Evolutionary conservation across 2,797 vertebrate species (phyloP).

Genomic region (Cyclura pinguis): DNA sequence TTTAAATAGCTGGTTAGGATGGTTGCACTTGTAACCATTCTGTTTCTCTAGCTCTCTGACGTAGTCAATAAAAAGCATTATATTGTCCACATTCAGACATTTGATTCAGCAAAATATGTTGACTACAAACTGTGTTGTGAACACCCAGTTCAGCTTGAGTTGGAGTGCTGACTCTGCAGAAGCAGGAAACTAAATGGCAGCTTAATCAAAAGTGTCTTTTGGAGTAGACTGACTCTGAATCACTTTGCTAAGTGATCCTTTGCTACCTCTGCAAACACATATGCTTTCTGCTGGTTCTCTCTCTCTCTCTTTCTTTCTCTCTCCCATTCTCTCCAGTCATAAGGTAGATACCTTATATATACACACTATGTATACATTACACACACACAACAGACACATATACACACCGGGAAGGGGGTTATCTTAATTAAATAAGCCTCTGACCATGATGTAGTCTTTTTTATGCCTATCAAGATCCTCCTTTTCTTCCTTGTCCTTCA

Average conservation of each 20-base stretch:
- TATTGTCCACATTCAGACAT: not conserved
- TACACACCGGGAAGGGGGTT: too few species aligned
- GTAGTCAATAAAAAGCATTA: not conserved
- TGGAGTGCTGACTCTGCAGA: not conserved
- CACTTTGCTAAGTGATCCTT: not conserved
- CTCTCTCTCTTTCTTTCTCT: too few species aligned
- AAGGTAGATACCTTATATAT: too few species aligned
- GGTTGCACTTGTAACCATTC: not conserved
- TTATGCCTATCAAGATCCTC: too few species aligned
- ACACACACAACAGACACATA: too few species aligned
- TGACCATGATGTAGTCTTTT: too few species aligned
- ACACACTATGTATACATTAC: too few species aligned
- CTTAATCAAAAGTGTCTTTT: conserved; percentile 12
- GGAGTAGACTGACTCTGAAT: not conserved
- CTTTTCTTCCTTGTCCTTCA: too few species aligned
- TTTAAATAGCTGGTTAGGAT: not conserved
- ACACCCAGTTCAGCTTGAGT: not conserved
- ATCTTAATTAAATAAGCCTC: too few species aligned
- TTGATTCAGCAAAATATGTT: not conserved
- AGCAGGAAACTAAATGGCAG: not conserved
- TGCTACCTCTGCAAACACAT: not conserved
- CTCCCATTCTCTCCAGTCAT: too few species aligned
- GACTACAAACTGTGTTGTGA: not conserved
- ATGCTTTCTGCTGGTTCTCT: not conserved
- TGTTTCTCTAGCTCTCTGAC: not conserved